phyloP scores from a whole-genome alignment of 2,888 invertebrate genomes.

The Hartigia nigra region DNA sequence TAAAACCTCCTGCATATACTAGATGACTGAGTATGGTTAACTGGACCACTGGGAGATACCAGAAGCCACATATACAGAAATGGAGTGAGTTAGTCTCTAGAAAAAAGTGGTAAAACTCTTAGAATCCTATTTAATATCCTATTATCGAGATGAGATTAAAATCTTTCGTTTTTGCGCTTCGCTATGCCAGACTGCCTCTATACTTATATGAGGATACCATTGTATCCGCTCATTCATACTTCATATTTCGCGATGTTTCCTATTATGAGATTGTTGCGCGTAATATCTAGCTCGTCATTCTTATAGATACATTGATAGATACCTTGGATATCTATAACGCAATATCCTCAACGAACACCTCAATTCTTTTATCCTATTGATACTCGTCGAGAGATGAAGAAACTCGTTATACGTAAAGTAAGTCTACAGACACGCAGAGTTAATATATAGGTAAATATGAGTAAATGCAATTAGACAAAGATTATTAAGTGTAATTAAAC shows the following conservation, averaged over 20 bases:
- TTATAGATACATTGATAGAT: neutral
- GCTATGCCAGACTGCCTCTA: neutral
- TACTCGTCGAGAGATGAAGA: neutral
- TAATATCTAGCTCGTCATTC: neutral
- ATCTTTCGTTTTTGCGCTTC: neutral
- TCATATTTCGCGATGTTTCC: neutral
- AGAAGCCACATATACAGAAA: neutral
- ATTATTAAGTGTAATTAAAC: neutral
- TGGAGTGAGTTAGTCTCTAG: neutral
- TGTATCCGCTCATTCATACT: conserved; percentile 7
- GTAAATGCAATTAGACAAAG: neutral
- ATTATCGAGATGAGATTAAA: neutral
- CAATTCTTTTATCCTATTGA: neutral
- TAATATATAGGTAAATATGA: neutral
- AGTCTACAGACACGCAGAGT: neutral
- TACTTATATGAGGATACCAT: neutral
- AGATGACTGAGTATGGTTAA: neutral
- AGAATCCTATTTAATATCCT: neutral
- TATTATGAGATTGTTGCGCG: neutral
- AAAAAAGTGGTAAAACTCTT: neutral
- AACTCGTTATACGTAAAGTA: neutral
- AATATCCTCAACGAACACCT: neutral
- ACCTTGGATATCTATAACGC: neutral
- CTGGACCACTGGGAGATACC: neutral
- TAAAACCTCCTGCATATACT: neutral